Evolutionary conservation across 2,888 invertebrate genomes (phyloP), one percentile per base, ranked within the genome.

Genomic region (Drosophila quinaria): DNA sequence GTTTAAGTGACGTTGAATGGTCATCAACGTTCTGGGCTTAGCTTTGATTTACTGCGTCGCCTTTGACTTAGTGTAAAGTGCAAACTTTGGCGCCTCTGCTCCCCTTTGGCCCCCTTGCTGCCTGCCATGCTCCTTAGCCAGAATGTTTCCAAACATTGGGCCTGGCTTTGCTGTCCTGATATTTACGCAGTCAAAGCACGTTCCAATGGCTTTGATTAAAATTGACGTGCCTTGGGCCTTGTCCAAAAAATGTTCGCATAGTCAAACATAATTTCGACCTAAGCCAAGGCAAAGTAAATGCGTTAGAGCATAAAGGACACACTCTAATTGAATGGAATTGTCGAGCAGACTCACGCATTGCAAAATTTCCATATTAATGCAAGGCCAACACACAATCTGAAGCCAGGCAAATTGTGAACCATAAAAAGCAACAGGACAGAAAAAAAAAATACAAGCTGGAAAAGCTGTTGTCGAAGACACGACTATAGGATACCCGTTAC

Each of bases 231-330:
- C 56, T 62, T 54, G 66, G 86, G 88, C 74, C 80, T 82, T 83
- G 80, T 81, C 82, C 86, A 61, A 83, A 81, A 85, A 85, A 85
- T 84, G 70, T 82, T 55, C 71, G 74, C 88, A 80, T 74, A 89
- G 89, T 80, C 84, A 84, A 84, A 87, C 89, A 84, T 89, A 84
- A 84, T 89, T 84, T 84, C 25, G 87, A 72, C 67, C 81, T 76
- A 87, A 87, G 81, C 79, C 81, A 76, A 80, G 78, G 56, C 71
- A 81, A 71, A 72, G 82, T 74, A 78, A 80, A 87, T 78, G 87
- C 78, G 80, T 66, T 73, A 47, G 58, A 55, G 17, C 76, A 70
- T 78, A 78, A 86, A 74, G 78, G 69, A 56, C 83, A 52, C 55
- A 55, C 60, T 70, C 70, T 84, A 85, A 84, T 84, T 85, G 84